Conservation (phyloP, 1,140 invertebrate genomes). For the Drosophila truncata region DNA sequence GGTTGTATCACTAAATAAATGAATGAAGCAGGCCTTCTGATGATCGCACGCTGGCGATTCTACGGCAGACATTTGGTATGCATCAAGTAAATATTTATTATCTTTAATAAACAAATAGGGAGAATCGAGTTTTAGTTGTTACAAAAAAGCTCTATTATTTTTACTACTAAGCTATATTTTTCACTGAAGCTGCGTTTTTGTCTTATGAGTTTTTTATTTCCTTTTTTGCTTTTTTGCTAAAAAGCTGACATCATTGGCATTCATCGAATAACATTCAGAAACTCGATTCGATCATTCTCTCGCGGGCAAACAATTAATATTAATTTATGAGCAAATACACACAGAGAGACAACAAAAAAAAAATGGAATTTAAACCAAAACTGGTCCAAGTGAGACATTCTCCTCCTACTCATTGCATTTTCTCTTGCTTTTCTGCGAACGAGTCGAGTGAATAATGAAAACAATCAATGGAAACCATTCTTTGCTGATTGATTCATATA, state of each 20-base stretch:
- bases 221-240: background rate
- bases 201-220: background rate
- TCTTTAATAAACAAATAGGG: constrained; percentile 4
- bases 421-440: background rate
- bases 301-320: constrained; percentile 67
- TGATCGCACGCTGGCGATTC: constrained; percentile 13
- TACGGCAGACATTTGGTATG: constrained; percentile 16
- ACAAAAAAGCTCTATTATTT: constrained; percentile 15
- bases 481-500: constrained; percentile 28
- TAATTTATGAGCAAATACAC: constrained; percentile 55
- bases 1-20: constrained; percentile 12
- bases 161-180: constrained; percentile 2
- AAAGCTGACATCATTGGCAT: constrained; percentile 69
- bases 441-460: constrained; percentile 9
- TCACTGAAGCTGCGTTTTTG: constrained; percentile 1
- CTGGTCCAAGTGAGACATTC: constrained; percentile 43
- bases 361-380: constrained; percentile 24
- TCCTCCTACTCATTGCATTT: constrained; percentile 41
- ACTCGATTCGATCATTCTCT: constrained; percentile 59
- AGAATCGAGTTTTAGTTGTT: background rate
- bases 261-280: constrained; percentile 33
- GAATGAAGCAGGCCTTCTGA: constrained; percentile 33
- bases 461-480: constrained; percentile 10
- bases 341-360: constrained; percentile 11
- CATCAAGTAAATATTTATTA: constrained; percentile 15